Conservation (phyloP, 2,888 invertebrate species). For the Hemaris fuciformis region DNA sequence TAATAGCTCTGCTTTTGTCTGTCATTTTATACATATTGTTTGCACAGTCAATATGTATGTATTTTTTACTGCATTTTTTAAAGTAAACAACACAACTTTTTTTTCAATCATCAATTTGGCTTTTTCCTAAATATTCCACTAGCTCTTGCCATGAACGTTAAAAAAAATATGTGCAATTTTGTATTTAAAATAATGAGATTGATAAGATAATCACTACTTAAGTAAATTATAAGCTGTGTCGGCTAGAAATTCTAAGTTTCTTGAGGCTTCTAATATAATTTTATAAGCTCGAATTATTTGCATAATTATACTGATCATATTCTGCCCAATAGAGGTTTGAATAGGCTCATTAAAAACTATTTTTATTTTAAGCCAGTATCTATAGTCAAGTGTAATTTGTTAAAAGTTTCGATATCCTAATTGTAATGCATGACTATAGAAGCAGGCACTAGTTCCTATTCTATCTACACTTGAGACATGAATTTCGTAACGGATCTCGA, state of each 20-base stretch:
- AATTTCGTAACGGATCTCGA: conserved; percentile 62
- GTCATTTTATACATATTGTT: neutral
- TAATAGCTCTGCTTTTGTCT: neutral
- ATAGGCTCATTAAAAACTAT: neutral
- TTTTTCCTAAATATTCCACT: neutral
- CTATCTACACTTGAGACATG: conserved; percentile 36
- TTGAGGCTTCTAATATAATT: neutral
- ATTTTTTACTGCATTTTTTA: neutral
- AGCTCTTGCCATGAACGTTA: neutral
- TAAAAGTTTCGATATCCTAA: neutral
- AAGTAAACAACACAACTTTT: neutral
- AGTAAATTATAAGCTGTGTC: neutral
- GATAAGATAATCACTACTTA: neutral
- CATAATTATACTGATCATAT: neutral
- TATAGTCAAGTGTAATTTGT: neutral
- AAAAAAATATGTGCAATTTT: neutral
- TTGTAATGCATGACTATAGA: conserved; percentile 24
- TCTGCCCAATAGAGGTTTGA: neutral
- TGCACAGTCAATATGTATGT: neutral
- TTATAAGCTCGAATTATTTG: neutral
- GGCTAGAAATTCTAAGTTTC: neutral
- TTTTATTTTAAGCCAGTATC: neutral
- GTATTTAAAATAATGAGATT: neutral
- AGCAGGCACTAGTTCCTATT: conserved; percentile 41
- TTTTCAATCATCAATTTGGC: neutral